phyloP scores from a whole-genome alignment of 2,888 invertebrate genomes.

The Melangyna quadrimaculata region DNA sequence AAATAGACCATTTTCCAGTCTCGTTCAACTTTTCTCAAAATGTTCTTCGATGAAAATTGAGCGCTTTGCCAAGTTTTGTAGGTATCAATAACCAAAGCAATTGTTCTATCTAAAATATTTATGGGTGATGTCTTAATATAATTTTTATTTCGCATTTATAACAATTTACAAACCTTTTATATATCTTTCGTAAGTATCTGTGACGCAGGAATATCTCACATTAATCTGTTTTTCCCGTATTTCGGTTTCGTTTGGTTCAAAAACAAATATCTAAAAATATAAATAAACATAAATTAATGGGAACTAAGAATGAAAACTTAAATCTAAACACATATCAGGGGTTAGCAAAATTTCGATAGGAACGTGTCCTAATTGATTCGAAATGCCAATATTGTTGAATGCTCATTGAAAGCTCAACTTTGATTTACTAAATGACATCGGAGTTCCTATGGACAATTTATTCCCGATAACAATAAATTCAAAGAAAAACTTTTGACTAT shows the following conservation, averaged over 20 bases:
- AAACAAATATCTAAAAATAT: slow-evolving; percentile 78
- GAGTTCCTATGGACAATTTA: no score
- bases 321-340: no score
- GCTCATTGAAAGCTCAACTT: no score
- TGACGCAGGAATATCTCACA: slow-evolving; percentile 81
- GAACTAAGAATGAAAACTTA: no score
- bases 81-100: slow-evolving; percentile 71
- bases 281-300: not conserved
- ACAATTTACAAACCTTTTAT: slow-evolving; percentile 74
- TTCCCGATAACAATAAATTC: no score
- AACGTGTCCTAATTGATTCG: no score
- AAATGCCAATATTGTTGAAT: no score
- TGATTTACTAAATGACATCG: no score
- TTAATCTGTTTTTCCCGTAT: slow-evolving; percentile 78
- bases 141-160: not conserved
- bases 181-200: slow-evolving; percentile 80
- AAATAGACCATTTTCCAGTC: slow-evolving; percentile 97
- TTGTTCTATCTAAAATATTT: slow-evolving; percentile 64
- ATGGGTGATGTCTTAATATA: not conserved
- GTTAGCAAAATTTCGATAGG: no score
- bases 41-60: slow-evolving; percentile 83
- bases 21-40: slow-evolving; percentile 91
- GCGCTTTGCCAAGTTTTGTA: slow-evolving; percentile 87
- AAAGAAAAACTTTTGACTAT: no score
- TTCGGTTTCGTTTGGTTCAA: slow-evolving; percentile 77